Evolutionary conservation across 2,113 vertebrate species (phyloP).

Genomic region (Ochotona princeps): DNA sequence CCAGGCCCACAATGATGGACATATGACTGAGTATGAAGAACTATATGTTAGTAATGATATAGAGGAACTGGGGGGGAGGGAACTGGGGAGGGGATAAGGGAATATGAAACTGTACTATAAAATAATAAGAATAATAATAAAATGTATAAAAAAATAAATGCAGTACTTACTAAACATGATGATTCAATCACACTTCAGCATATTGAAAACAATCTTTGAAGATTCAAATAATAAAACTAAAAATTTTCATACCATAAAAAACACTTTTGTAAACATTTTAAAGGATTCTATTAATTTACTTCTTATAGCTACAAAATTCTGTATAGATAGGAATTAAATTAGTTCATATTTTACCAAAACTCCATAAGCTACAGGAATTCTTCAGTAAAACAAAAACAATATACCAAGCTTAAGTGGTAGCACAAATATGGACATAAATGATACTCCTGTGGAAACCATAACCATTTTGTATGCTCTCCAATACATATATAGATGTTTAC

Average conservation of each 20-base stretch:
- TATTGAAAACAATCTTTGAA: conserved; percentile 10
- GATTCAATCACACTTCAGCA: conserved; percentile 4
- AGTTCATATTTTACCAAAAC: background rate
- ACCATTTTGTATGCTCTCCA: conserved; percentile 2
- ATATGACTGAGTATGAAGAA: no score
- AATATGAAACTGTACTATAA: no score
- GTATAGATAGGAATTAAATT: conserved; percentile 24
- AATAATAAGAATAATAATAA: no score
- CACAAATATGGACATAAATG: background rate
- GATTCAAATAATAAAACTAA: conserved; percentile 40
- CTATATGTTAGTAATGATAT: no score
- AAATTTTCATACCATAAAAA: background rate
- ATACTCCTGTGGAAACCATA: conserved; percentile 8
- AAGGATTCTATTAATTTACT: conserved; percentile 16
- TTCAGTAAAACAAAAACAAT: conserved; percentile 42
- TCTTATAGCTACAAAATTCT: conserved; percentile 35
- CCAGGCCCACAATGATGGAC: no score
- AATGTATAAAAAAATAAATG: no score
- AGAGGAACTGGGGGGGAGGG: no score
- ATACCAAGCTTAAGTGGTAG: background rate
- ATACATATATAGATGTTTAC: background rate
- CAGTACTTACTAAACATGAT: background rate
- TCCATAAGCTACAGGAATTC: conserved; percentile 1
- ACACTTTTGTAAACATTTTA: background rate
- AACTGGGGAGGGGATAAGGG: no score